These are phyloP conservation scores for Xyrauchen texanus DNA, from an alignment of 2,113 vertebrate species.

Conservation along the genomic window DNA sequence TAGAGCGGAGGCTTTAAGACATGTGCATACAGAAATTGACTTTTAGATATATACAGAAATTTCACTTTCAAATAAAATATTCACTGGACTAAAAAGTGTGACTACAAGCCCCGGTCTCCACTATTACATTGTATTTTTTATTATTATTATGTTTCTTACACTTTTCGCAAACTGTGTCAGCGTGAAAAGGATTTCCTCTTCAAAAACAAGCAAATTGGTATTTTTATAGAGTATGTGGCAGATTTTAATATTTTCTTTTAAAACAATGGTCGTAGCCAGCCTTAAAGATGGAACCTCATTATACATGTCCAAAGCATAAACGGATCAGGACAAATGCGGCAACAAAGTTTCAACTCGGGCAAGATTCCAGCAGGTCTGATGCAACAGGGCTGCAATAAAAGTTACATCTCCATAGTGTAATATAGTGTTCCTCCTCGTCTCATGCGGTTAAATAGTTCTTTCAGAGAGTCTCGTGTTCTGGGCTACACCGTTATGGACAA, in stretches of 20 bases:
- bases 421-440: constrained; percentile 72
- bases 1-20: too few relatives aligned
- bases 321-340: constrained; percentile 49
- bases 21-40: too few relatives aligned
- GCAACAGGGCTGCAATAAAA: constrained; percentile 81
- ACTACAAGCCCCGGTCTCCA: too few relatives aligned
- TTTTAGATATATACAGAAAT: too few relatives aligned
- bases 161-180: neutral
- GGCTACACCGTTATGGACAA: neutral
- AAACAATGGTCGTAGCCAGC: constrained; percentile 43
- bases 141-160: neutral
- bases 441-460: constrained; percentile 68
- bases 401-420: constrained; percentile 70
- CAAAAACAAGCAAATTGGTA: constrained; percentile 9
- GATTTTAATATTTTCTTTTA: neutral
- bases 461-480: constrained; percentile 21
- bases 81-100: too few relatives aligned
- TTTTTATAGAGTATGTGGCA: neutral
- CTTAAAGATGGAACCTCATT: constrained; percentile 51
- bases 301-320: constrained; percentile 56
- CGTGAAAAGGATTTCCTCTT: neutral
- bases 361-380: constrained; percentile 79
- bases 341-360: constrained; percentile 68
- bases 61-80: too few relatives aligned
- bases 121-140: too few relatives aligned